Base-by-base conservation (phyloP, 1,140 invertebrate species). In the Drosophila nigrodunni region DNA sequence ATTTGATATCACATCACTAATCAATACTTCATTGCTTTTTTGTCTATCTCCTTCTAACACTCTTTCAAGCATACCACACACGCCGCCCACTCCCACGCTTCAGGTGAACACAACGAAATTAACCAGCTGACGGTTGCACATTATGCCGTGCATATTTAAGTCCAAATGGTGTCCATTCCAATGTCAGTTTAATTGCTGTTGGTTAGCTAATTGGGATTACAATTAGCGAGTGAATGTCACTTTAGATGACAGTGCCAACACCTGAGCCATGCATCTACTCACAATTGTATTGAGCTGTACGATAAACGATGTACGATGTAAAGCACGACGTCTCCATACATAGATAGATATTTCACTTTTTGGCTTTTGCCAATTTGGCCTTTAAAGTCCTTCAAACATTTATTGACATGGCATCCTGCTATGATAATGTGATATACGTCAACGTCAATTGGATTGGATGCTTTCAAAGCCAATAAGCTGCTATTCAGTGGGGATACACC, bases 371-470 rank as follows among this genome's bases (percentile, higher is more conserved):
- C 49, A 73, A 67, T 47, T 47, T 30, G 66, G 66, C 50, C 64
- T 79, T 88, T 87, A 88, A 87, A 87, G 79, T 74, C 76, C 66
- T 59, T 64, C 72, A 69, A 61, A 61, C 83, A 83, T 82, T 83
- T 77, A 87, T 88, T 87, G 85, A 80, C 83, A 74, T 80, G 83
- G 75, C 80, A 83, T 79, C 69, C 80, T 83, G 83, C 82, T 81
- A 80, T 88, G 85, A 87, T 87, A 88, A 83, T 87, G 83, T 83
- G 83, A 88, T 88, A 88, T 87, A 87, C 80, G 80, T 88, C 83
- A 87, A 87, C 85, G 85, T 87, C 83, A 82, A 88, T 89, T 79
- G 76, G 73, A 82, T 83, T 88, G 73, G 82, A 73, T 86, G 83
- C 81, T 88, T 73, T 77, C 67, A 83, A 87, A 87, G 83, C 83